Evolutionary conservation across 1,140 invertebrate genomes (phyloP).

Genomic region (Procambarus virginalis): DNA sequence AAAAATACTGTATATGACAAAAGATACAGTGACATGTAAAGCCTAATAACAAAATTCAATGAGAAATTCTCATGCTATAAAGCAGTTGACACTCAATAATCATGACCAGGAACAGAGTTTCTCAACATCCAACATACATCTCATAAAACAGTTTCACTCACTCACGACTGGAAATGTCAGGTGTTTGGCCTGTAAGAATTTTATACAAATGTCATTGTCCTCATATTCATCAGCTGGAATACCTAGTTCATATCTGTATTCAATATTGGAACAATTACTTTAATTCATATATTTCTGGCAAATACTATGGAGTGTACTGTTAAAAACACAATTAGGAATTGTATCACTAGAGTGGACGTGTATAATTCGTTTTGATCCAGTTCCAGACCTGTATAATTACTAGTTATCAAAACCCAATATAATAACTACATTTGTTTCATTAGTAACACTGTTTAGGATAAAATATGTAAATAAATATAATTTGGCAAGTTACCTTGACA

Average conservation of each 20-base stretch:
- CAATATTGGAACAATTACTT: not conserved
- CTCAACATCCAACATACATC: conserved; percentile 9
- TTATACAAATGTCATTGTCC: not conserved
- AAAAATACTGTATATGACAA: not conserved
- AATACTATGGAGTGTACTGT: conserved; percentile 16
- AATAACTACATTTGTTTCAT: conserved; percentile 39
- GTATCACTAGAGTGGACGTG: conserved; percentile 55
- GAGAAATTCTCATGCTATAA: conserved; percentile 1
- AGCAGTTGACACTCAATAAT: not conserved
- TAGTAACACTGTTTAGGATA: conserved; percentile 31
- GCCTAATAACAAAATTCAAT: not conserved
- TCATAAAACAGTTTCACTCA: not conserved
- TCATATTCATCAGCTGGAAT: not conserved
- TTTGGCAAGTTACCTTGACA: conserved; percentile 35
- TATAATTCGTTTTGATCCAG: conserved; percentile 52
- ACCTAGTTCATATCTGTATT: not conserved
- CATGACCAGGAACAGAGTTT: not conserved
- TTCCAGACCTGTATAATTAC: conserved; percentile 48
- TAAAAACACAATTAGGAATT: conserved; percentile 38
- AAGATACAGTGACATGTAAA: conserved; percentile 6
- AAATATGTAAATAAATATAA: conserved; percentile 30
- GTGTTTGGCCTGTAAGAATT: not conserved
- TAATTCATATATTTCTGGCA: conserved; percentile 6
- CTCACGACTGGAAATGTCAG: not conserved
- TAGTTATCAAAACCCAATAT: conserved; percentile 48